These are phyloP conservation scores for Conus canariensis DNA, from an alignment of 2,888 invertebrate genomes.

Conservation along the genomic window DNA sequence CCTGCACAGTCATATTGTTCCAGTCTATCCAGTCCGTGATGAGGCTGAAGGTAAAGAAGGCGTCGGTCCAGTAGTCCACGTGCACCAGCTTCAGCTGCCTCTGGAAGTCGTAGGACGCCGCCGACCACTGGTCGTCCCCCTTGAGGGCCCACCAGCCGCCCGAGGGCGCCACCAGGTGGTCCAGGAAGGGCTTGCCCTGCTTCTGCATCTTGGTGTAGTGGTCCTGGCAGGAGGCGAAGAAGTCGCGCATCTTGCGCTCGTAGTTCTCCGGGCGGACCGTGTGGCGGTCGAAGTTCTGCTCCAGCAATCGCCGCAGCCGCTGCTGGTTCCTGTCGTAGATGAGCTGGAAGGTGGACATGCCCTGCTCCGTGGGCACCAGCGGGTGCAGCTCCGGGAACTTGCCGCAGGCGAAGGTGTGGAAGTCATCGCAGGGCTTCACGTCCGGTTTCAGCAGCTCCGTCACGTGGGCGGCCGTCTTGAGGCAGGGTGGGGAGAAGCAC, in stretches of 20 bases:
- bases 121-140: conserved; percentile 50
- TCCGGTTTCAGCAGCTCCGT: conserved; percentile 62
- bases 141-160: conserved; percentile 69
- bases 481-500: conserved; percentile 61
- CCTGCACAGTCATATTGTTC: conserved; percentile 61
- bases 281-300: conserved; percentile 51
- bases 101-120: conserved; percentile 59
- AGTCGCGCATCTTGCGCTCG: conserved; percentile 82
- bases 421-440: conserved; percentile 80
- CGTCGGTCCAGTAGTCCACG: conserved; percentile 69
- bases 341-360: conserved; percentile 56
- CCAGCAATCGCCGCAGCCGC: conserved; percentile 57
- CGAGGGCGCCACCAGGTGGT: conserved; percentile 58
- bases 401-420: conserved; percentile 77
- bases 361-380: conserved; percentile 54
- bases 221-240: conserved; percentile 82
- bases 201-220: conserved; percentile 62
- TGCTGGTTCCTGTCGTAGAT: conserved; percentile 64
- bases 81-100: conserved; percentile 59
- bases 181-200: conserved; percentile 61
- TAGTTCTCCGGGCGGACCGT: conserved; percentile 33
- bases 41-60: conserved; percentile 64
- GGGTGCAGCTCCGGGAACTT: conserved; percentile 79
- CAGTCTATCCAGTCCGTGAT: conserved; percentile 58
- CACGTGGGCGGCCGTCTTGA: conserved; percentile 63